phyloP scores from a whole-genome alignment of 2,113 vertebrate species.

The Saccopteryx leptura region DNA sequence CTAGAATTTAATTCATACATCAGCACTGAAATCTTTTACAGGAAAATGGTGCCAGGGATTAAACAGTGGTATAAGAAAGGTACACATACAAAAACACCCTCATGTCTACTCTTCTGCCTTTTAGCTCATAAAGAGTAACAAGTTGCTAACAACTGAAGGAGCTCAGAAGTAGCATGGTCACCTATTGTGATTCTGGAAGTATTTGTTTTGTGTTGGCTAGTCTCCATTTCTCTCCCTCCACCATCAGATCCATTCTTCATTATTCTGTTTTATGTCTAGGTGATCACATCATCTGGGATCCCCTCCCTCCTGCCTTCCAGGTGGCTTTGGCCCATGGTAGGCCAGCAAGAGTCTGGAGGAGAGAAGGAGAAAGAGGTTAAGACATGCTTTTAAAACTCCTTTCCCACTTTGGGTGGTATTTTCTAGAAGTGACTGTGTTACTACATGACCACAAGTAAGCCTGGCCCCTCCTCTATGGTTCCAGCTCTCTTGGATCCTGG shows the following conservation, averaged over 20 bases:
- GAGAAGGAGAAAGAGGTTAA: not conserved
- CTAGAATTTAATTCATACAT: not conserved
- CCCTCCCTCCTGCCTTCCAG: not conserved
- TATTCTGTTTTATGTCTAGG: not conserved
- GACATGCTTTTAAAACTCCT: not conserved
- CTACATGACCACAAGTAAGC: too few relatives aligned
- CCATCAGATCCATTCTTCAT: not conserved
- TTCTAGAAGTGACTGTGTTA: not conserved
- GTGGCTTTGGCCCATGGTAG: not conserved
- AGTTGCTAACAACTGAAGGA: not conserved
- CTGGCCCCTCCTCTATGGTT: not conserved
- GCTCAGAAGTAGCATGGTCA: not conserved
- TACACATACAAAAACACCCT: not conserved
- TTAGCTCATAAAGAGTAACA: not conserved
- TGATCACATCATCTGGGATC: not conserved
- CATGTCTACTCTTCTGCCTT: not conserved
- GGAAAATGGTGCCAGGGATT: not conserved
- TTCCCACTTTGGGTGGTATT: not conserved
- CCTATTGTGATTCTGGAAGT: not conserved
- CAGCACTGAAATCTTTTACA: not conserved
- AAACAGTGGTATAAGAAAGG: not conserved
- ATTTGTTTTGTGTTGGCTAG: not conserved
- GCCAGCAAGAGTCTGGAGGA: not conserved
- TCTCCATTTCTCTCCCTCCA: not conserved
- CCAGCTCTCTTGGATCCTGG: not conserved